Conservation (phyloP, 1,140 invertebrate species). For the Gryon sp. region DNA sequence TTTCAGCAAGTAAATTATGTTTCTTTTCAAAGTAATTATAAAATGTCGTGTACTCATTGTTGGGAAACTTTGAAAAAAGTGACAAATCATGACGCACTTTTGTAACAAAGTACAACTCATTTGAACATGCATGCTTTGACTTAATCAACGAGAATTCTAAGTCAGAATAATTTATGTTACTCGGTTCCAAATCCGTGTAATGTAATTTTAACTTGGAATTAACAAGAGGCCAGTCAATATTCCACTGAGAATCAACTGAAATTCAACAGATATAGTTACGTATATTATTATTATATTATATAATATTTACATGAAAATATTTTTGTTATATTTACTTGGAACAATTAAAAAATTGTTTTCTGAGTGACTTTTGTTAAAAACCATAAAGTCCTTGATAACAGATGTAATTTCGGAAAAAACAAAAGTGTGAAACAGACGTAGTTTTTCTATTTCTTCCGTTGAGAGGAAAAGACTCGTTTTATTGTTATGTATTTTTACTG, state of each 20-base stretch:
- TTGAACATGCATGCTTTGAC: conserved; percentile 67
- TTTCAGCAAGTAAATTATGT: conserved; percentile 86
- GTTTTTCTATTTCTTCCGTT: conserved; percentile 79
- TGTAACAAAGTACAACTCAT: conserved; percentile 87
- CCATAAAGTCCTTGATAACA: conserved; percentile 88
- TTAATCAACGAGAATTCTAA: conserved; percentile 68
- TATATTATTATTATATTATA: conserved; percentile 2
- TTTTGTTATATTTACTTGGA: conserved; percentile 79
- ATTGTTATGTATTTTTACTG: conserved; percentile 82
- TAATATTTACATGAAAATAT: neutral
- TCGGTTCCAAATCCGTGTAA: conserved; percentile 61
- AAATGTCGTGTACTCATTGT: conserved; percentile 86
- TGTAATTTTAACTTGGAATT: too few relatives aligned
- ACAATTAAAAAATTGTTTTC: conserved; percentile 88
- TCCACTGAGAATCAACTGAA: neutral
- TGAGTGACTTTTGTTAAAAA: conserved; percentile 83
- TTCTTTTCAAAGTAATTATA: conserved; percentile 90
- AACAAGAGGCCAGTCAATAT: too few relatives aligned
- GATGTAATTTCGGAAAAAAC: conserved; percentile 87
- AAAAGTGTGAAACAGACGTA: conserved; percentile 82
- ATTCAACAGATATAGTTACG: neutral
- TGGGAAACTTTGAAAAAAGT: conserved; percentile 90
- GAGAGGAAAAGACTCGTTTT: conserved; percentile 79
- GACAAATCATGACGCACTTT: conserved; percentile 88
- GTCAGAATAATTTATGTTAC: conserved; percentile 40